A percentile compares a stretch with the other conserved stretches of the same genome.
Conservation (phyloP, 2,113 vertebrate species). For the Nestor notabilis region DNA sequence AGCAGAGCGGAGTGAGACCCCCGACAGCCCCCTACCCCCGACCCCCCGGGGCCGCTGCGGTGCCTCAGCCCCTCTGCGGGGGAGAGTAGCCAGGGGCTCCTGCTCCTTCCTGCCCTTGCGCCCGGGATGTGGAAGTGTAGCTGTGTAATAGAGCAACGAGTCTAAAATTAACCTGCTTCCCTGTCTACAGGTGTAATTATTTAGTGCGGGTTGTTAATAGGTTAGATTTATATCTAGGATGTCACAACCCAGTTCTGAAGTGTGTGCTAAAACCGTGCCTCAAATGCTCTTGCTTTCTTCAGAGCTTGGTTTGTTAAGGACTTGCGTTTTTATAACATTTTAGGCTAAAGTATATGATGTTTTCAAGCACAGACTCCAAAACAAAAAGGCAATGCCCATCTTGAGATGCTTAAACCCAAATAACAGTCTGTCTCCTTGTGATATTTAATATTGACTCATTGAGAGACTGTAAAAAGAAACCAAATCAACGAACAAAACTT, state of each 20-base stretch:
- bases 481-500: not conserved
- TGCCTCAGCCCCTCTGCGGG: too few relatives aligned
- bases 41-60: not conserved
- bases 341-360: not conserved
- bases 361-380: not conserved
- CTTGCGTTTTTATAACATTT: accelerated
- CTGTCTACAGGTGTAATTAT: not conserved
- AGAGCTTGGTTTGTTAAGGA: not conserved
- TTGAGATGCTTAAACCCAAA: not conserved
- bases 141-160: not conserved
- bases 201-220: not conserved
- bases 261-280: not conserved
- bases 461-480: not conserved
- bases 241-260: not conserved
- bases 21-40: too few relatives aligned
- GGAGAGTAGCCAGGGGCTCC: not conserved
- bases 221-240: not conserved
- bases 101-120: too few relatives aligned
- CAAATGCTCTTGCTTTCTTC: not conserved
- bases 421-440: not conserved
- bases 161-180: not conserved
- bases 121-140: not conserved
- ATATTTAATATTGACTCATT: not conserved
- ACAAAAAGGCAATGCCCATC: not conserved
- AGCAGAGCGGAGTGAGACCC: not conserved